These are phyloP conservation scores for Hemicrepidius hirtus DNA, from an alignment of 2,888 invertebrate genomes.

Conservation along the genomic window DNA sequence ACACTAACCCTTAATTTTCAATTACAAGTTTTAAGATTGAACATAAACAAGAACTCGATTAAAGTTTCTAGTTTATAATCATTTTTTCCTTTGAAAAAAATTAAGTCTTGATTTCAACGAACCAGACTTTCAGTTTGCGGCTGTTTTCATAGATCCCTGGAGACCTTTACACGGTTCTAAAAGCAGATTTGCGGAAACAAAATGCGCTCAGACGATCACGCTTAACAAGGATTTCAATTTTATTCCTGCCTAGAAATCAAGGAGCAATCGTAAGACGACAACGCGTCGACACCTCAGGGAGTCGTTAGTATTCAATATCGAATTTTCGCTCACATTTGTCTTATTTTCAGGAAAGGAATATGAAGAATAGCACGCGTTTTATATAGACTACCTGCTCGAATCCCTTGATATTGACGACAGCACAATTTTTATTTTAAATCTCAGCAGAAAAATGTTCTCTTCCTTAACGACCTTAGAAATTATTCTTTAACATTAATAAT, in stretches of 20 bases:
- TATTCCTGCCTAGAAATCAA: conserved; percentile 26
- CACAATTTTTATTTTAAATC: too few relatives aligned
- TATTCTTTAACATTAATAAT: too few relatives aligned
- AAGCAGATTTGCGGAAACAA: conserved; percentile 22
- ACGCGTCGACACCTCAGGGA: conserved; percentile 31
- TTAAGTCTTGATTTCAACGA: background rate
- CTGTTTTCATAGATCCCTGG: conserved; percentile 5
- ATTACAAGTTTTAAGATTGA: background rate
- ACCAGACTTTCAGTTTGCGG: background rate
- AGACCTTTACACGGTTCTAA: conserved; percentile 9
- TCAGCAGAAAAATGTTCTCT: too few relatives aligned
- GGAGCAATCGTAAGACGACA: conserved; percentile 28
- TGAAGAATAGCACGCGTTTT: conserved; percentile 6
- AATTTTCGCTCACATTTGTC: conserved; percentile 30
- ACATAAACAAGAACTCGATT: background rate
- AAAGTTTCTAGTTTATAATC: background rate
- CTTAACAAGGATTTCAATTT: conserved; percentile 39
- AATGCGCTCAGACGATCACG: conserved; percentile 27
- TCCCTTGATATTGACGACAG: background rate
- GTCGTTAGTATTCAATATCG: conserved; percentile 34
- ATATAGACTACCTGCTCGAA: background rate
- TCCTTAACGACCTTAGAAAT: too few relatives aligned
- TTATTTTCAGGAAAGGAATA: conserved; percentile 15
- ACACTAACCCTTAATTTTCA: background rate
- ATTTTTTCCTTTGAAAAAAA: too few relatives aligned